Evolutionary conservation across 1,140 invertebrate species (phyloP).

Genomic region (Drosophila nebulosa): DNA sequence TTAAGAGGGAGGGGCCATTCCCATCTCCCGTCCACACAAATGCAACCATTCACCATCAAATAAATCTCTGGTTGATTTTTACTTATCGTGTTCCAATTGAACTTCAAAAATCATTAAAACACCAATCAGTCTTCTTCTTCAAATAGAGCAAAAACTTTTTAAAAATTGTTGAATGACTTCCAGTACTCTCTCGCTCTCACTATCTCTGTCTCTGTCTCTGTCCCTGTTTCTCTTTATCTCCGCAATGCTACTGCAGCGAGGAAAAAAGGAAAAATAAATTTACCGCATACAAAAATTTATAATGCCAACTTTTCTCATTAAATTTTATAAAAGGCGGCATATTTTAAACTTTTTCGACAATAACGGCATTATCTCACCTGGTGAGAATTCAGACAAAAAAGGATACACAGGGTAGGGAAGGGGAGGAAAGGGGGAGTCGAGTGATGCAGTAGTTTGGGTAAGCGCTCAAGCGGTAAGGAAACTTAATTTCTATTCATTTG

Average conservation of each 20-base stretch:
- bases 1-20: no score
- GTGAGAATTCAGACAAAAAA: neutral
- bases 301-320: conserved; percentile 78
- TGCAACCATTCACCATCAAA: neutral
- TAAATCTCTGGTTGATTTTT: neutral
- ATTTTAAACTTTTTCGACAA: conserved; percentile 79
- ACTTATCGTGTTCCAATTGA: neutral
- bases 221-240: neutral
- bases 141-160: conserved; percentile 32
- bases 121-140: conserved; percentile 45
- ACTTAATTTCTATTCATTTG: conserved; percentile 79
- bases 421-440: neutral
- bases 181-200: neutral
- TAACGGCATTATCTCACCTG: conserved; percentile 74
- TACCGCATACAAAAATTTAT: conserved; percentile 78
- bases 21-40: no score
- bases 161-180: conserved; percentile 34
- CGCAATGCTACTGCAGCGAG: conserved; percentile 8
- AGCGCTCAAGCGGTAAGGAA: conserved; percentile 69
- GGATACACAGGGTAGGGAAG: neutral
- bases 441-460: conserved; percentile 62
- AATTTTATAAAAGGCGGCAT: conserved; percentile 79
- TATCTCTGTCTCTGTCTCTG: neutral
- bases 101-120: conserved; percentile 41
- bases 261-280: conserved; percentile 70